Evolutionary conservation across 2,797 vertebrate species (phyloP), one percentile per base, ranked within the genome.

Genomic region (Peromyscus eremicus): DNA sequence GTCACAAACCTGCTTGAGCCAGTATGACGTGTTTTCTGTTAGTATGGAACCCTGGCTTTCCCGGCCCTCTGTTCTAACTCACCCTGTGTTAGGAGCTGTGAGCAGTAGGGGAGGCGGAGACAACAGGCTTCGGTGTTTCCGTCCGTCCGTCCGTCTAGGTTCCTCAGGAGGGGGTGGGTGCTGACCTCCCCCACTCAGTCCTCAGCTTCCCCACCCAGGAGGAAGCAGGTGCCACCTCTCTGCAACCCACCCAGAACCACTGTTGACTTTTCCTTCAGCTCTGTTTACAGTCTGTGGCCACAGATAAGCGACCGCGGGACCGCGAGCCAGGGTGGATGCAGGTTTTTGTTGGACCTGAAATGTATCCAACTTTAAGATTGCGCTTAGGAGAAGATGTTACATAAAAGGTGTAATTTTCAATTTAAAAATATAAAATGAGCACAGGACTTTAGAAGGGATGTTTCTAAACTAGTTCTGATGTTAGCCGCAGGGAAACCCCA

Each of bases 401-500:
- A 16, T 17, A 32, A 64, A 80, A 94, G 43, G 17, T 66, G 46
- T 60, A 76, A 68, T 92, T 62, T 82, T 60, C 32, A 9, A 14
- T 55, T 91, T 79, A 34, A 75, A 96, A 94, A 68, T 93, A 82
- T 55, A 60, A 86, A 95, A 80, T 37, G 16, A 94, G 25, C 75
- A 43, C 55, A 83, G 43, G 32, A 32, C 79, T 95, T 80, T 82
- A 46, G 55, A 68, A 94, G n/a, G 23, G 34, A 5, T 11, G 29
- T 77, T 23, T 83, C 11, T 37, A 49, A 73, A 46, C 84, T 32
- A 71, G 4, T n/a, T 5, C 29, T 49, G 25, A 1, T 49, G 25
- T 80, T 64, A n/a, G 9, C 40, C 92, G 23, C 60, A 17, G 27
- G 37, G 5, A 43, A 37, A 77, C 34, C 80, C n/a, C 29, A 55